Evolutionary conservation across 1,140 invertebrate genomes (phyloP).

Genomic region (Fragariocoptes setiger): DNA sequence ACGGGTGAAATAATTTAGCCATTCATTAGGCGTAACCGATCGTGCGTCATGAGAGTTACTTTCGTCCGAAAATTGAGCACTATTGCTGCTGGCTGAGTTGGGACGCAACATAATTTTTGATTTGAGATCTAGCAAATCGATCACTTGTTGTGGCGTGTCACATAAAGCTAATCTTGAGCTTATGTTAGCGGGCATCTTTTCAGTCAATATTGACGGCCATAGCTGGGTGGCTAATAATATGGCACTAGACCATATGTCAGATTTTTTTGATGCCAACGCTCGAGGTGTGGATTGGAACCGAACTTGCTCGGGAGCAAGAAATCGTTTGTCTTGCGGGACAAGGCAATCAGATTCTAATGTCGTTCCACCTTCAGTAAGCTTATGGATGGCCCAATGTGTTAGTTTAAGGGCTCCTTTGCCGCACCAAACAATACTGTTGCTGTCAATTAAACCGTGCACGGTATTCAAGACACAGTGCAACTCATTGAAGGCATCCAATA

Average conservation of each 20-base stretch:
- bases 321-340: slow-evolving; percentile 5
- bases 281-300: slow-evolving; percentile 14
- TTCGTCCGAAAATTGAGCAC: slow-evolving; percentile 1
- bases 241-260: slow-evolving; percentile 66
- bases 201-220: slow-evolving; percentile 28
- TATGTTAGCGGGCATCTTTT: slow-evolving; percentile 7
- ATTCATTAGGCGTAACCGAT: not conserved
- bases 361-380: slow-evolving; percentile 6
- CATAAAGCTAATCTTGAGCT: slow-evolving; percentile 3
- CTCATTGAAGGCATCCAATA: slow-evolving; percentile 2
- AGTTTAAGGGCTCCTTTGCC: slow-evolving; percentile 4
- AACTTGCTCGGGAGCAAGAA: slow-evolving; percentile 7
- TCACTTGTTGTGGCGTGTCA: slow-evolving; percentile 3
- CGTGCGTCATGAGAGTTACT: not conserved
- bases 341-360: slow-evolving; percentile 2
- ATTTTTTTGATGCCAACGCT: too few relatives aligned
- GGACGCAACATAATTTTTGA: not conserved
- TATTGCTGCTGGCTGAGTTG: slow-evolving; percentile 3
- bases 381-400: slow-evolving; percentile 8
- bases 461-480: not conserved
- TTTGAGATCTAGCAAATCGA: slow-evolving; percentile 1
- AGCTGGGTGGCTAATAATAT: slow-evolving; percentile 52
- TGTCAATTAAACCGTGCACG: not conserved
- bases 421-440: not conserved
- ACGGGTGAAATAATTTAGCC: not conserved